Conservation (phyloP, 2,113 vertebrate species). For the Neomonachus schauinslandi region DNA sequence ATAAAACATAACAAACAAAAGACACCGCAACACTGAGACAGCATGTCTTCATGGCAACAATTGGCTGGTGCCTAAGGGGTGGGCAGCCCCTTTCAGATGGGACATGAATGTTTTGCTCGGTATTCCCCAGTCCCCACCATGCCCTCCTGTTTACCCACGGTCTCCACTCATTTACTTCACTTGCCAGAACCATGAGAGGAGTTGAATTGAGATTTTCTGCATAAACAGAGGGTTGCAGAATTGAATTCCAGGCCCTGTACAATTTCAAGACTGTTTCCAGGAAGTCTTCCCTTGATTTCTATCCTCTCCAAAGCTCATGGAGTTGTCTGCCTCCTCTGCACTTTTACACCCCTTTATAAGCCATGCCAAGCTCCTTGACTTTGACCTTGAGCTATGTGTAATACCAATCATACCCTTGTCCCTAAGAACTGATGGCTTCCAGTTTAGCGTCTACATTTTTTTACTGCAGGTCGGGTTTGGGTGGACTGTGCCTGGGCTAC, state of each 20-base stretch:
- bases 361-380: not conserved
- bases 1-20: not conserved
- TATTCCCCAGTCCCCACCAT: too few species aligned
- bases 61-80: not conserved
- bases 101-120: not conserved
- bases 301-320: not conserved
- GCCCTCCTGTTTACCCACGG: not conserved
- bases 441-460: not conserved
- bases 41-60: not conserved
- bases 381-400: not conserved
- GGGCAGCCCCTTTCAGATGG: accelerated
- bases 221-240: not conserved
- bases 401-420: not conserved
- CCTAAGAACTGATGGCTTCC: not conserved
- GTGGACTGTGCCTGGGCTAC: too few species aligned
- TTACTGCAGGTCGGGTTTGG: not conserved
- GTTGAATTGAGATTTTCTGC: not conserved
- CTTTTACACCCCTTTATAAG: not conserved
- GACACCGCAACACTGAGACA: accelerated
- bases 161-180: not conserved
- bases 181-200: not conserved
- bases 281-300: not conserved
- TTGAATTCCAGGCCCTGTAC: not conserved
- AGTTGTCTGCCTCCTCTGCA: not conserved
- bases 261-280: not conserved